phyloP scores from a whole-genome alignment of 2,113 vertebrate species.

The Salvator merianae region DNA sequence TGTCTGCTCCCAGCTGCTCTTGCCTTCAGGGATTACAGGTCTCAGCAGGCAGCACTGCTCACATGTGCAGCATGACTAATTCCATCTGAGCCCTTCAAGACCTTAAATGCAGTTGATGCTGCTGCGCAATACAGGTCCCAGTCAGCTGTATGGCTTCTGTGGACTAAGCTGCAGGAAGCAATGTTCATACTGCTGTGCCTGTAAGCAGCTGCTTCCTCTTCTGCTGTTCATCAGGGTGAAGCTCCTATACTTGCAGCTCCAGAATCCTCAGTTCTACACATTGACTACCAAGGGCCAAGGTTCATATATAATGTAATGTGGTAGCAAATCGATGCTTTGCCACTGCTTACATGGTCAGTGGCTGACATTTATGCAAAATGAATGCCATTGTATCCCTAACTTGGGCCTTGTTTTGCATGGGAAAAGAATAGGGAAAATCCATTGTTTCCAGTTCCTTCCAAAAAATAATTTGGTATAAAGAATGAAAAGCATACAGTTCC shows the following conservation, averaged over 20 bases:
- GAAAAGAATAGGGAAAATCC: not conserved
- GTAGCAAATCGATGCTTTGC: not conserved
- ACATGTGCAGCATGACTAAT: too few species aligned
- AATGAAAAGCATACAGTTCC: too few species aligned
- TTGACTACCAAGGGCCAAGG: not conserved
- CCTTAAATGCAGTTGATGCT: not conserved
- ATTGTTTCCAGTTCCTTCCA: not conserved
- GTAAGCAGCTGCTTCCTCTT: not conserved
- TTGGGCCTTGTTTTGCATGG: too few species aligned
- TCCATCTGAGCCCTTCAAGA: too few species aligned
- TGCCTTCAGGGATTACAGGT: too few species aligned
- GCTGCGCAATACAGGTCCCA: too few species aligned
- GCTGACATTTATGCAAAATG: not conserved
- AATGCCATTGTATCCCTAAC: not conserved
- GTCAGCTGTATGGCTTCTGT: not conserved
- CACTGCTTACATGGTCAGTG: not conserved
- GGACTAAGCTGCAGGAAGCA: not conserved
- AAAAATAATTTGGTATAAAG: not conserved
- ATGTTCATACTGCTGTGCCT: not conserved
- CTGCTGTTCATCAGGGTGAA: not conserved
- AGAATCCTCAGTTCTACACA: too few species aligned
- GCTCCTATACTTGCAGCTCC: not conserved
- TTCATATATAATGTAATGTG: not conserved
- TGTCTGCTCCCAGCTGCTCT: too few species aligned
- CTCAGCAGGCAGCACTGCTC: too few species aligned